These are phyloP conservation scores for Chionodraco myersi DNA, from an alignment of 2,113 vertebrate genomes.

Conservation along the genomic window DNA sequence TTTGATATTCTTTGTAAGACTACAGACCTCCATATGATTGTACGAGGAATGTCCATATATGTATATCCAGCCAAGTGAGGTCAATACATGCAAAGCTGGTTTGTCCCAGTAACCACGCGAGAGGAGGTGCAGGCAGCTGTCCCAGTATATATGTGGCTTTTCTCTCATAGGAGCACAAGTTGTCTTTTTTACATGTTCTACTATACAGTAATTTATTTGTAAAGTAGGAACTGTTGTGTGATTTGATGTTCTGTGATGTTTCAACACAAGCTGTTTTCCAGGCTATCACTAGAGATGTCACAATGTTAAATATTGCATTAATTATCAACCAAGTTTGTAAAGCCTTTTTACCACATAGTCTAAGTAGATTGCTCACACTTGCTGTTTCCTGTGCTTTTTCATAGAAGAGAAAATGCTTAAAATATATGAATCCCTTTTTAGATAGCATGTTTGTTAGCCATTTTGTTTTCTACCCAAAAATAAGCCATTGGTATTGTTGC, in stretches of 20 bases:
- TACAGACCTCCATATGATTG: constrained; percentile 73
- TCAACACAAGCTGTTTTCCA: constrained; percentile 63
- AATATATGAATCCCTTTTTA: constrained; percentile 55
- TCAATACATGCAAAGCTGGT: constrained; percentile 46
- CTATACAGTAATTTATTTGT: constrained; percentile 80
- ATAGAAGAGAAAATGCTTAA: constrained; percentile 53
- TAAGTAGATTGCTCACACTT: constrained; percentile 65
- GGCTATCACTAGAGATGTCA: constrained; percentile 65
- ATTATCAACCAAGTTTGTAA: constrained; percentile 73
- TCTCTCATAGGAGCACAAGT: constrained; percentile 60
- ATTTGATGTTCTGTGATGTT: constrained; percentile 73
- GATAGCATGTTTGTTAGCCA: constrained; percentile 62
- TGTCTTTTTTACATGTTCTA: constrained; percentile 69
- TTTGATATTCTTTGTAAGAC: constrained; percentile 73
- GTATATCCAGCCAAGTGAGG: constrained; percentile 62
- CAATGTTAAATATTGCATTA: constrained; percentile 56
- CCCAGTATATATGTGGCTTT: constrained; percentile 68
- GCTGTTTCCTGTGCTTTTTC: constrained; percentile 60
- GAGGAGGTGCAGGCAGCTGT: constrained; percentile 71
- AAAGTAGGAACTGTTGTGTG: constrained; percentile 73
- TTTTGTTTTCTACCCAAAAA: constrained; percentile 25
- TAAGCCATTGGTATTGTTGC: constrained; percentile 67
- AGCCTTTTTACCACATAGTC: constrained; percentile 72
- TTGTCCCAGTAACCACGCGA: constrained; percentile 48
- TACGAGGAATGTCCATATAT: constrained; percentile 70